Evolutionary conservation across 2,888 invertebrate species (phyloP).

Genomic region (Apocheima hispidaria): DNA sequence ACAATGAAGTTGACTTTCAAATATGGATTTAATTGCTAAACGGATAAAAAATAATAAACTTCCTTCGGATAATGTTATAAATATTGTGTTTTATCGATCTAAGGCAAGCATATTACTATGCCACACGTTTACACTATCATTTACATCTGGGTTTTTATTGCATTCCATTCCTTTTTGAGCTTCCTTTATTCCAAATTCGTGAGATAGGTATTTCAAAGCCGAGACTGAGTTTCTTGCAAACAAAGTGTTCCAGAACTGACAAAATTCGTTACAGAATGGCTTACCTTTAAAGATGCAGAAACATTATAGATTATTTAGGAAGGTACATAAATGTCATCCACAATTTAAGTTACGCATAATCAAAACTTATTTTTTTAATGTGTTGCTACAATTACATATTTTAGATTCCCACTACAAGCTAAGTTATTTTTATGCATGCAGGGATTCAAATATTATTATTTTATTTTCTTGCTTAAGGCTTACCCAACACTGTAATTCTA

Average conservation of each 20-base stretch:
- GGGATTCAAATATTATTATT: not conserved
- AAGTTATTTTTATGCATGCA: not conserved
- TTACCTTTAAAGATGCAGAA: not conserved
- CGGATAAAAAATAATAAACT: not conserved
- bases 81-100: slow-evolving; percentile 16
- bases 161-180: slow-evolving; percentile 57
- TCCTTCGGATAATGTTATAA: not conserved
- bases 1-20: not conserved
- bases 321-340: too few species aligned
- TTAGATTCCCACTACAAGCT: too few species aligned
- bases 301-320: too few species aligned
- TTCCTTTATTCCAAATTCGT: slow-evolving; percentile 62
- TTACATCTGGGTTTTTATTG: slow-evolving; percentile 46
- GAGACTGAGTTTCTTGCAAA: slow-evolving; percentile 32
- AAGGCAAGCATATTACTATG: slow-evolving; percentile 26
- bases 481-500: slow-evolving; percentile 40
- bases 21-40: not conserved
- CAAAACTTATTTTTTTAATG: too few species aligned
- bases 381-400: too few species aligned
- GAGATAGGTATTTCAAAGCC: slow-evolving; percentile 52
- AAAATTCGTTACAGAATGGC: too few species aligned
- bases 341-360: too few species aligned
- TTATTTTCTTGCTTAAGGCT: not conserved
- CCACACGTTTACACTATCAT: slow-evolving; percentile 43
- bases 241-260: slow-evolving; percentile 13